Evolutionary conservation across 2,797 vertebrate genomes (phyloP).

Genomic region (Micrastur ruficollis): DNA sequence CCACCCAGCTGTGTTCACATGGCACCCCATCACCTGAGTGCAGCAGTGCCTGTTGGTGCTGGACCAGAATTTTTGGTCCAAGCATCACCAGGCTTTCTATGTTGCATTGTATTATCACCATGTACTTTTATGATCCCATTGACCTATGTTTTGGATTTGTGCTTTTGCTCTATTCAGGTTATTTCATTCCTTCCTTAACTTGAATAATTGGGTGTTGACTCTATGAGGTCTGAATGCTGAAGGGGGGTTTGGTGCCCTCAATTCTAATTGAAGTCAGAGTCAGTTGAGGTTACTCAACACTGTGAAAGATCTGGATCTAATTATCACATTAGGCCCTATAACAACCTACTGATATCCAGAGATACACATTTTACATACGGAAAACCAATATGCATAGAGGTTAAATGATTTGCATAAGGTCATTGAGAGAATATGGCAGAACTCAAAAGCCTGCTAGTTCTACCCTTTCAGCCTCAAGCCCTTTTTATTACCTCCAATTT

Average conservation of each 20-base stretch:
- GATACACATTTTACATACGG: neutral
- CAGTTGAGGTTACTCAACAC: neutral
- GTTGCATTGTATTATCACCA: neutral
- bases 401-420: conserved; percentile 66
- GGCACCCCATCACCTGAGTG: neutral
- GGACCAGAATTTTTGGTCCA: neutral
- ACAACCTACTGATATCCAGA: neutral
- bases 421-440: neutral
- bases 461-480: conserved; percentile 13
- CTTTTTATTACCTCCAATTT: conserved; percentile 34
- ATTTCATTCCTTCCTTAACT: neutral
- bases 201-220: neutral
- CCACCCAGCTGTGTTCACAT: neutral
- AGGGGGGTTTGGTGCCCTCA: neutral
- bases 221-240: neutral
- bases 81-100: neutral
- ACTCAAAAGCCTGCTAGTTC: conserved; percentile 34
- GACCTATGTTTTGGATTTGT: neutral
- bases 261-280: conserved; percentile 33
- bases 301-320: conserved; percentile 39
- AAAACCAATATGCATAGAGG: conserved; percentile 46
- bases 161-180: neutral
- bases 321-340: conserved; percentile 31
- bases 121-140: neutral
- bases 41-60: neutral